phyloP scores from a whole-genome alignment of 2,888 invertebrate genomes.

The Hydriomena furcata region DNA sequence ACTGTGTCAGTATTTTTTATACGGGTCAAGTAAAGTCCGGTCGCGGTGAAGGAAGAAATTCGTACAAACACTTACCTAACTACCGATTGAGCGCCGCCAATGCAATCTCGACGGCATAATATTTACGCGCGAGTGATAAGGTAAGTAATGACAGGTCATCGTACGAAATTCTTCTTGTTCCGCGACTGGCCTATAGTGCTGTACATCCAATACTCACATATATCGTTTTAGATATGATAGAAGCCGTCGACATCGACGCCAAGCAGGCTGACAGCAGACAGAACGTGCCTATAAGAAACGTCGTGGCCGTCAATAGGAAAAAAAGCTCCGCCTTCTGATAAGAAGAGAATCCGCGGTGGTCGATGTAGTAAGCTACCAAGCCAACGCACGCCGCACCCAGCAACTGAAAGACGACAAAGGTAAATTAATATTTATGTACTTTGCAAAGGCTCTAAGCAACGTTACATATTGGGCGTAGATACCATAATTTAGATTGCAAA shows the following conservation, averaged over 20 bases:
- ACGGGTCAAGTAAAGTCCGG: no score
- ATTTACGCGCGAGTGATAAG: no score
- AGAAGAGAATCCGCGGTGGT: conserved; percentile 46
- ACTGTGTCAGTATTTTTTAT: no score
- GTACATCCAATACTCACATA: conserved; percentile 84
- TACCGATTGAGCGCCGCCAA: no score
- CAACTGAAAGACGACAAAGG: conserved; percentile 79
- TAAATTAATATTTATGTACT: neutral
- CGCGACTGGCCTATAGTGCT: neutral
- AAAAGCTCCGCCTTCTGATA: conserved; percentile 84
- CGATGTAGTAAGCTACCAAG: conserved; percentile 85
- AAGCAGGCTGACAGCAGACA: conserved; percentile 89
- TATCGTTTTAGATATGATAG: conserved; percentile 91
- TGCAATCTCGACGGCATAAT: no score
- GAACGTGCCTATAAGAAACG: conserved; percentile 92
- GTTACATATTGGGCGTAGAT: no score
- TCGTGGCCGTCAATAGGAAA: conserved; percentile 88
- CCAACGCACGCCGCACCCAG: conserved; percentile 90
- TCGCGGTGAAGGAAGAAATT: no score
- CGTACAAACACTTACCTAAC: no score
- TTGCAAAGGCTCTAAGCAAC: no score
- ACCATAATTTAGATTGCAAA: no score
- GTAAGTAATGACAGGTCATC: no score
- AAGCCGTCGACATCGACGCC: conserved; percentile 91
- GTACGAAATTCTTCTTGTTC: no score